Evolutionary conservation across 2,113 vertebrate species (phyloP).

Genomic region (Pseudonaja textilis): DNA sequence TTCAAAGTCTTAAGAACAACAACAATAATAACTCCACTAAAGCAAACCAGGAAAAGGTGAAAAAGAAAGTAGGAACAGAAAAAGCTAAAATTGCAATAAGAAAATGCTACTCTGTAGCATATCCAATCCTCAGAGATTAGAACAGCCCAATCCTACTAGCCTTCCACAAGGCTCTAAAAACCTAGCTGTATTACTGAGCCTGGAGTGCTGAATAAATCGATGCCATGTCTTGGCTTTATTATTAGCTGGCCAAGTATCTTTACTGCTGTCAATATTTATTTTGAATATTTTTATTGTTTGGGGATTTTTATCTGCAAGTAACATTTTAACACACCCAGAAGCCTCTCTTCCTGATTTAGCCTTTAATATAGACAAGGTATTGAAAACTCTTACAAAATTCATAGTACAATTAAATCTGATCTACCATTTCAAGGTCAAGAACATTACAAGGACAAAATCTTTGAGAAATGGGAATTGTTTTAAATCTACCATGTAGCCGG

Average conservation of each 20-base stretch:
- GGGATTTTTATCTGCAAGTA: not conserved
- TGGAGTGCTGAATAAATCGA: not conserved
- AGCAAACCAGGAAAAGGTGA: not conserved
- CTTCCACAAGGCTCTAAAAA: not conserved
- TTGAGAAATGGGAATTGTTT: not conserved
- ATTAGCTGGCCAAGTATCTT: not conserved
- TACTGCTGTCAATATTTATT: not conserved
- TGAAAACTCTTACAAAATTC: not conserved
- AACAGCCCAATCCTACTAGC: not conserved
- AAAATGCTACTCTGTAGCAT: not conserved
- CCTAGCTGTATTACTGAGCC: not conserved
- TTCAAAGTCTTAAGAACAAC: not conserved
- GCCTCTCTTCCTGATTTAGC: not conserved
- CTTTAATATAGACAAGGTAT: not conserved
- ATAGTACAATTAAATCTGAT: not conserved
- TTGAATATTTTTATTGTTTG: not conserved
- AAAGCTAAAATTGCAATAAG: not conserved
- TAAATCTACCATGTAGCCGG: not conserved
- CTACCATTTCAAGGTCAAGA: not conserved
- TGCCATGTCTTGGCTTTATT: not conserved
- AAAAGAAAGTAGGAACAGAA: not conserved
- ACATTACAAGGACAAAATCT: not conserved
- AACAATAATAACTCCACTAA: not conserved
- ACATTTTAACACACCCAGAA: not conserved
- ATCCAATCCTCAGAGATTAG: not conserved